phyloP scores from a whole-genome alignment of 2,888 invertebrate species.

The Shargacucullia verbasci region DNA sequence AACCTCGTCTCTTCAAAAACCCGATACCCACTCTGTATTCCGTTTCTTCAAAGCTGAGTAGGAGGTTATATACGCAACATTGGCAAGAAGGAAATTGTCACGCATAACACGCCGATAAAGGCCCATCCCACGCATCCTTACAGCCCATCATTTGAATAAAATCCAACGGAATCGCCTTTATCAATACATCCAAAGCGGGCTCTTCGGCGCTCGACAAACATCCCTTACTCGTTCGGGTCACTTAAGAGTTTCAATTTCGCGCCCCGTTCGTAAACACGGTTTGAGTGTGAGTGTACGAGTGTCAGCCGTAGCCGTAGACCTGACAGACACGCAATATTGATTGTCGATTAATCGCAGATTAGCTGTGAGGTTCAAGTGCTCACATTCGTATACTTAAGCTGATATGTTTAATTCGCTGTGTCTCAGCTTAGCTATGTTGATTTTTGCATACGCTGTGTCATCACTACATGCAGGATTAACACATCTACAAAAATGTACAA shows the following conservation, averaged over 20 bases:
- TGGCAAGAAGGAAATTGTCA: not conserved
- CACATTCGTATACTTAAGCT: too few relatives aligned
- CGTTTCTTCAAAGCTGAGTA: too few relatives aligned
- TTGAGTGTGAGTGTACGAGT: too few relatives aligned
- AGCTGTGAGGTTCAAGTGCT: too few relatives aligned
- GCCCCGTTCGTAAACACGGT: not conserved
- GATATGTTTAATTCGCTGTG: too few relatives aligned
- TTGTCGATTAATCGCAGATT: too few relatives aligned
- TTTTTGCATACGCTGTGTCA: too few relatives aligned
- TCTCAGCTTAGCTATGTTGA: too few relatives aligned
- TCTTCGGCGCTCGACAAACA: conserved; percentile 10
- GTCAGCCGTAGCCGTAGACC: conserved; percentile 7
- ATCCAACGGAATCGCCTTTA: conserved; percentile 3
- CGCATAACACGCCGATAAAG: not conserved
- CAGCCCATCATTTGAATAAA: conserved; percentile 11
- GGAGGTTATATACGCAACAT: not conserved
- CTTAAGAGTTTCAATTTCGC: conserved; percentile 31
- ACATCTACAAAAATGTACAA: too few relatives aligned
- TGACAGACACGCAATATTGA: not conserved
- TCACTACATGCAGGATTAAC: too few relatives aligned
- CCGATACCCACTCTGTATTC: too few relatives aligned
- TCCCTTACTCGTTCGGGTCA: conserved; percentile 9
- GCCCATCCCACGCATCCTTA: not conserved
- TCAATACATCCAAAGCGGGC: conserved; percentile 1
- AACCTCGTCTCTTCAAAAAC: too few relatives aligned